Base-by-base conservation (phyloP, 2,797 vertebrate genomes). In the Melanotaenia parkinsoni region DNA sequence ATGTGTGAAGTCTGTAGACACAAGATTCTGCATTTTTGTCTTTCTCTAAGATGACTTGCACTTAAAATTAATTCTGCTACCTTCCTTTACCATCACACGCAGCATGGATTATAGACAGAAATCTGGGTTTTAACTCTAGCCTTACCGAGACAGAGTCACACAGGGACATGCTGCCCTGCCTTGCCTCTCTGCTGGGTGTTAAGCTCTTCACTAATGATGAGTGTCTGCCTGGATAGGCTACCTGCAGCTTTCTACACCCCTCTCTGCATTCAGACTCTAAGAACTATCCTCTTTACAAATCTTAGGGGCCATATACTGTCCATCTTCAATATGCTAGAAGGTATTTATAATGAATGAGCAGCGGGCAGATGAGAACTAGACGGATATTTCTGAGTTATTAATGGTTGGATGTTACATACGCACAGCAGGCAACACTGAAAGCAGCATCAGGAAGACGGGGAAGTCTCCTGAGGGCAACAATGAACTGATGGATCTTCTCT, bases 311-410 rank as follows among this genome's bases (percentile, higher is more conserved):
- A 67, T 82, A 67, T 80, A 68, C 69, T 86, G 84, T 90, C 84
- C 82, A 43, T 88, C 84, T 87, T 67, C 78, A 22, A 59, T 53
- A 58, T 43, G 58, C 43, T 53, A 35, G 61, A 47, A 51, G 62
- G 37, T 72, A 79, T 89, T 82, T 74, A 87, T 89, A 79, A 89
- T 91, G 76, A 78, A 89, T 88, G 83, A 87, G 76, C 4, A 64
- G 70, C 77, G 70, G 71, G 77, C 76, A 83, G 75, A 90, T 91
- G 83, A 87, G 86, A 85, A 89, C 90, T 83, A 88, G 61, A 77
- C 67, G 74, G 74, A 84, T 86, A 66, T 71, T 77, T 85, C 70
- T 58, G 22, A 63, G 81, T 90, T 89, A 85, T 89, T 89, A 88
- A 90, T 88, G 83, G 72, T 3, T 30, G 30, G 58, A 63, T 80